Percentiles rank a stretch among this genome's conserved stretches.
Evolutionary conservation across 2,888 invertebrate genomes (phyloP).

Genomic region (Fragum whitleyi): DNA sequence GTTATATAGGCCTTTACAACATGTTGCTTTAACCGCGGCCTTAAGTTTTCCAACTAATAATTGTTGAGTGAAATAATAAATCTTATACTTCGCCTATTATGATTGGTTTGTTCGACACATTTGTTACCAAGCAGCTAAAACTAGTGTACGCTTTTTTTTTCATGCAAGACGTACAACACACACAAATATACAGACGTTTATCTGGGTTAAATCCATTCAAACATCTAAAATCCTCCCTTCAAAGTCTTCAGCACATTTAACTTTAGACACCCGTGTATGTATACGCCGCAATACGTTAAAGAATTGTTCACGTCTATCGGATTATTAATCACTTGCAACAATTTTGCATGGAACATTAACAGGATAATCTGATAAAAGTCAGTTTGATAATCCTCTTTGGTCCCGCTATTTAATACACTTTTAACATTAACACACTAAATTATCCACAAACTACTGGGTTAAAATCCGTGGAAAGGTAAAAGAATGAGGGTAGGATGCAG

Average conservation of each 20-base stretch:
- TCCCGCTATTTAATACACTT: conserved; percentile 26
- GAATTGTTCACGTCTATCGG: too few species aligned
- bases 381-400: conserved; percentile 14
- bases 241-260: background rate
- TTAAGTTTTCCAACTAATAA: too few species aligned
- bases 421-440: background rate
- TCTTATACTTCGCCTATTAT: too few species aligned
- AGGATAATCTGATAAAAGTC: conserved; percentile 27
- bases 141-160: too few species aligned
- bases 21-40: too few species aligned
- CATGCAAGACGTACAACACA: conserved; percentile 9
- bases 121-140: too few species aligned
- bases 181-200: background rate
- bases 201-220: background rate
- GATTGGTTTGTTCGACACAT: too few species aligned
- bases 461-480: background rate
- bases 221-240: background rate
- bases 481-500: background rate
- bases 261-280: background rate
- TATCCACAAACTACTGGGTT: background rate
- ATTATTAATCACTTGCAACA: background rate
- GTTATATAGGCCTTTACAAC: too few species aligned
- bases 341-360: background rate
- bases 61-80: too few species aligned
- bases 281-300: background rate